Base-by-base conservation (phyloP, 2,113 vertebrate species). In the Atractosteus spatula region DNA sequence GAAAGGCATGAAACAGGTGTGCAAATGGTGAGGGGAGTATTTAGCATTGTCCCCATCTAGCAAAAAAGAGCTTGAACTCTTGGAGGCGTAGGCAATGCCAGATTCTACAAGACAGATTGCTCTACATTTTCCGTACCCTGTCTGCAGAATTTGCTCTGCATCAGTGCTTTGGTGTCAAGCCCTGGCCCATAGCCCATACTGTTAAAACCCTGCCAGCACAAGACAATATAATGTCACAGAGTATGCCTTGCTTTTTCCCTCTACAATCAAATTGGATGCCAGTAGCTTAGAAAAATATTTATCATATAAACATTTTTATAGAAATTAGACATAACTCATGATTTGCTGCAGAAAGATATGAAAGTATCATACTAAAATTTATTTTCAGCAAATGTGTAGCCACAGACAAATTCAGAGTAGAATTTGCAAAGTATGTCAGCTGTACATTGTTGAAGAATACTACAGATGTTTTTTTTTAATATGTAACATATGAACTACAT, bases 91-190 rank as follows among this genome's bases (percentile, higher is more conserved):
- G 16, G 4, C 29, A 11, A 69, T 69, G 54, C 51, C 16, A 47
- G 51, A 51, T 62, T 62, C 6, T 62, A 62, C 7, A 62, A 62
- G 59, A 62, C 59, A 62, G 59, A 62, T 62, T 45, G 45, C 8
- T 68, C n/a, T 69, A 51, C 5, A 17, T 67, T 67, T 69, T 55
- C 67, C n/a, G 8, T 41, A 16, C 44, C 59, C 72, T 55, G 66
- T 68, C 42, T 62, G 45, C 70, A 41, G 59, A 57, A 56, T 69
- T 78, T 71, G 59, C 68, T 44, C 17, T 69, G 59, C 64, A 70
- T 57, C 55, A 45, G 13, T 69, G 61, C 71, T 68, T 76, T 68
- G 63, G 55, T 61, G 44, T 76, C 62, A 73, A 62, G 45, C 6
- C 11, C 67, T 51, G 56, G 56, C 44, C 43, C 29, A 45, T 62